A percentile compares a stretch with the other conserved stretches of the same genome.
These are phyloP conservation scores for Atta texana DNA, from an alignment of 1,140 invertebrate genomes.

Conservation along the genomic window DNA sequence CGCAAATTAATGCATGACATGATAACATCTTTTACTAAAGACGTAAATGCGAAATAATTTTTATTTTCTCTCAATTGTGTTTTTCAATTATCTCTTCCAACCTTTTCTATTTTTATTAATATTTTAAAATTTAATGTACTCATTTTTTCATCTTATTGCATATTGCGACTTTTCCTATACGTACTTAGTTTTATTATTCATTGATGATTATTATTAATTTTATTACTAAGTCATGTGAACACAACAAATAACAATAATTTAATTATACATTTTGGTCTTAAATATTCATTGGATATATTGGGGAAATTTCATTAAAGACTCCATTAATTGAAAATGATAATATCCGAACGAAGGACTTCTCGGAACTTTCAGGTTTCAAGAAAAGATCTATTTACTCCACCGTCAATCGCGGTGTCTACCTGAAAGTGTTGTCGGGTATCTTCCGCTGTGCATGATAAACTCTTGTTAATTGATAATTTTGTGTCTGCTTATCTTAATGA, in stretches of 20 bases:
- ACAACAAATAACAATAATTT: conserved; percentile 1
- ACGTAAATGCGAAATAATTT: conserved; percentile 8
- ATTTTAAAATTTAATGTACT: not conserved
- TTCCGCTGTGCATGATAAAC: conserved; percentile 43
- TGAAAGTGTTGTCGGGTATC: conserved; percentile 30
- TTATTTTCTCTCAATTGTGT: not conserved
- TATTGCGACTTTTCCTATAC: conserved; percentile 16
- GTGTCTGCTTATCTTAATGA: conserved; percentile 54
- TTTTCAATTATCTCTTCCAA: not conserved
- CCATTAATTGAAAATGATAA: conserved; percentile 12
- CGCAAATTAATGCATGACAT: conserved; percentile 39
- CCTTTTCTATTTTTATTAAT: not conserved
- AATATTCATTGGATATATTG: not conserved
- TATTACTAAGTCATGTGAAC: not conserved
- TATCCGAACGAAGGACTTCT: conserved; percentile 18
- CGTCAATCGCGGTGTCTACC: not conserved
- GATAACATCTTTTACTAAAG: not conserved
- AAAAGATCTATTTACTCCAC: not conserved
- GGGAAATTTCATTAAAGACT: conserved; percentile 2
- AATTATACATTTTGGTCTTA: not conserved
- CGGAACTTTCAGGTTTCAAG: conserved; percentile 42
- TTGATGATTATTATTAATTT: conserved; percentile 29
- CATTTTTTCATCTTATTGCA: conserved; percentile 5
- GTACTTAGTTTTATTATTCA: not conserved
- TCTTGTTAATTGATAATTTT: conserved; percentile 56